These are phyloP conservation scores for Rotaria socialis DNA, from an alignment of 2,888 invertebrate species.

Conservation along the genomic window DNA sequence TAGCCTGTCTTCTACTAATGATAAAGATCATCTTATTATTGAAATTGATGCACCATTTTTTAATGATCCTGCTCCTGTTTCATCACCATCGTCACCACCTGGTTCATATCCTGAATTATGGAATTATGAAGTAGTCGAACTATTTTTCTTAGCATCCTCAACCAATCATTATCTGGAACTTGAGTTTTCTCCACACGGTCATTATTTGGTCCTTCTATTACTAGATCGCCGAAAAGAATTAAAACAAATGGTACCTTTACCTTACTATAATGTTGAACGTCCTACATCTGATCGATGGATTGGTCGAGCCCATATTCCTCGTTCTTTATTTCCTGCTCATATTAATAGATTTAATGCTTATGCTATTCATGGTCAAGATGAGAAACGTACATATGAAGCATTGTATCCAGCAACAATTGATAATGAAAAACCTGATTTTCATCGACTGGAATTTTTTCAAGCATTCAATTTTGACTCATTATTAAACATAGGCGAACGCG, in stretches of 20 bases:
- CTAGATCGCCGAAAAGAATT: constrained; percentile 59
- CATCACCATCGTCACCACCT: constrained; percentile 49
- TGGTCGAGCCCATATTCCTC: constrained; percentile 60
- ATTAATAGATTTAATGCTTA: constrained; percentile 63
- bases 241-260: constrained; percentile 49
- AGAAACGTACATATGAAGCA: constrained; percentile 60
- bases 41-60: constrained; percentile 57
- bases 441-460: not conserved
- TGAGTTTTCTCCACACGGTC: constrained; percentile 61
- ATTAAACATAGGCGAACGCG: not conserved
- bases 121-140: constrained; percentile 62
- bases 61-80: constrained; percentile 56
- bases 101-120: constrained; percentile 57
- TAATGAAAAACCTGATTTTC: not conserved
- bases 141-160: constrained; percentile 52
- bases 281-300: constrained; percentile 52
- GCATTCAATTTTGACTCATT: not conserved
- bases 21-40: constrained; percentile 49
- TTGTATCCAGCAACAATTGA: constrained; percentile 59
- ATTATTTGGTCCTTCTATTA: constrained; percentile 60
- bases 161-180: constrained; percentile 60
- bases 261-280: not conserved
- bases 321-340: constrained; percentile 61
- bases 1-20: not conserved
- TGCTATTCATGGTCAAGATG: constrained; percentile 61